These are phyloP conservation scores for Nezara viridula DNA, from an alignment of 2,888 invertebrate species.

Conservation along the genomic window DNA sequence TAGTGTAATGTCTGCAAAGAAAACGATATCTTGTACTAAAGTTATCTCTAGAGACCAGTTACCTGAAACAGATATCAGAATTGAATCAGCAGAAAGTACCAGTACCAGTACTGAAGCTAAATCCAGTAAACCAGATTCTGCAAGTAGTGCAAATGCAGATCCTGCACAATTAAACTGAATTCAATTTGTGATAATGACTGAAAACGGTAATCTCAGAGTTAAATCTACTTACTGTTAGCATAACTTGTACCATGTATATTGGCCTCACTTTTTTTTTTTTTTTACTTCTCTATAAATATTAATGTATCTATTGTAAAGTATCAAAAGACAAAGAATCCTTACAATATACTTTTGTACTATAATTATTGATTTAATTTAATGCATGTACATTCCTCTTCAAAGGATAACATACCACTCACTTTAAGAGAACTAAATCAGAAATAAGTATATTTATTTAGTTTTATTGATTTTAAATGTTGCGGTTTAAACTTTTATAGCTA, in stretches of 20 bases:
- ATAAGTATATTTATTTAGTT: background rate
- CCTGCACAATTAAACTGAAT: background rate
- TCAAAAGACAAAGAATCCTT: constrained; percentile 42
- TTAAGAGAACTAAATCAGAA: background rate
- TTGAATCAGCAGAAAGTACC: background rate
- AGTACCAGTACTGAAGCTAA: too few relatives aligned
- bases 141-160: background rate
- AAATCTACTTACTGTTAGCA: constrained; percentile 16
- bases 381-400: constrained; percentile 22
- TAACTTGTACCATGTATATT: constrained; percentile 43
- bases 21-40: background rate
- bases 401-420: background rate
- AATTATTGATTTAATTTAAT: constrained; percentile 10
- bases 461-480: background rate
- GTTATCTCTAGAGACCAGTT: background rate
- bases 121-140: background rate
- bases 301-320: constrained; percentile 36
- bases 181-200: background rate
- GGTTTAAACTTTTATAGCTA: background rate
- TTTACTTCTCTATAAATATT: constrained; percentile 4
- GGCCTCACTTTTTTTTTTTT: background rate
- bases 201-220: constrained; percentile 7
- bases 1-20: background rate
- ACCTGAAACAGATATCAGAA: background rate
- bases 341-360: background rate